Percentiles rank a stretch among this genome's conserved stretches.
Conservation (phyloP, 2,888 invertebrate species). For the Germaria angustata region DNA sequence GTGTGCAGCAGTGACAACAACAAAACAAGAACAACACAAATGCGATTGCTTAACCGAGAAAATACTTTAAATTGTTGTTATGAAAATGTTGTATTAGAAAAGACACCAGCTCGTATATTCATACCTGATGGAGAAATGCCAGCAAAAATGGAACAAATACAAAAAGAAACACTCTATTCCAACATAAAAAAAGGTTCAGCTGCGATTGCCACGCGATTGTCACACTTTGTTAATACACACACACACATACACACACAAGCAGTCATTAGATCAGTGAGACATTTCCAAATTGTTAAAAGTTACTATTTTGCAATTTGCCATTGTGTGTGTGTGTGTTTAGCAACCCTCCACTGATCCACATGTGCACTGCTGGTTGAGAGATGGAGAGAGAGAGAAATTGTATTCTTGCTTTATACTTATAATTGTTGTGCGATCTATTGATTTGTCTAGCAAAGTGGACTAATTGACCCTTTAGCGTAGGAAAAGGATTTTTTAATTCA, state of each 20-base stretch:
- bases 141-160: conserved; percentile 1
- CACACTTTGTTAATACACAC: conserved; percentile 67
- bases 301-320: conserved; percentile 1
- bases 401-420: conserved; percentile 5
- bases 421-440: conserved; percentile 45
- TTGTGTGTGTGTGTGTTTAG: background rate
- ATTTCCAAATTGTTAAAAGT: conserved; percentile 27
- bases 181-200: conserved; percentile 59
- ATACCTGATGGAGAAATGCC: background rate
- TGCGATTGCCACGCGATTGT: conserved; percentile 71
- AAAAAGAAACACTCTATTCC: conserved; percentile 19
- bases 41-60: background rate
- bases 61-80: conserved; percentile 34
- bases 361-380: too few relatives aligned
- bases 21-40: background rate
- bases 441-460: conserved; percentile 36
- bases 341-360: background rate
- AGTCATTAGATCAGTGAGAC: background rate
- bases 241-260: background rate
- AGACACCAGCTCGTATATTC: background rate
- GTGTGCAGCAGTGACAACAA: background rate
- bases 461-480: conserved; percentile 37
- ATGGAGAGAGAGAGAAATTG: background rate
- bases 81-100: conserved; percentile 11
- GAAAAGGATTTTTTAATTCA: background rate